Evolutionary conservation across 2,888 invertebrate species (phyloP).

Genomic region (Argyra leucocephala): DNA sequence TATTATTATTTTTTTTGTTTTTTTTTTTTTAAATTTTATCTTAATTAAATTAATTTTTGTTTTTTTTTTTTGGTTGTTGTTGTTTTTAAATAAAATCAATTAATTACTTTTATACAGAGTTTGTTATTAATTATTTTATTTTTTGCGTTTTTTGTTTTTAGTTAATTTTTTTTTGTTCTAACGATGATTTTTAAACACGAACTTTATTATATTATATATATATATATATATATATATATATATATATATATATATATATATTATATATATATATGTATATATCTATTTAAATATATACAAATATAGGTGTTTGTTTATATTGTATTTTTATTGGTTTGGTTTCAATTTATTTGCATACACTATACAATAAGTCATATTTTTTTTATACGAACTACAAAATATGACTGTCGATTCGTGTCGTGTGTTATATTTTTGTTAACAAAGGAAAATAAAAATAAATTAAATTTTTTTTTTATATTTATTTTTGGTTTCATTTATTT

Average conservation of each 20-base stretch:
- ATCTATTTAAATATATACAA: conserved; percentile 19
- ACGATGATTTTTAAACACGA: conserved; percentile 7
- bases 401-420: conserved; percentile 1
- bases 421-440: too few species aligned
- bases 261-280: conserved; percentile 13
- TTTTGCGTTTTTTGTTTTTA: conserved; percentile 15
- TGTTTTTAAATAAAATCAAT: conserved; percentile 10
- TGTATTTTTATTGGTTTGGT: background rate
- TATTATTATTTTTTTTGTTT: conserved; percentile 20
- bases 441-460: conserved; percentile 24
- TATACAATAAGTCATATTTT: background rate
- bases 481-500: conserved; percentile 13
- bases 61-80: conserved; percentile 2
- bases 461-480: conserved; percentile 17
- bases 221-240: conserved; percentile 18
- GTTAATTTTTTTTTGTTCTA: conserved; percentile 10
- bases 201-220: conserved; percentile 13
- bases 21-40: conserved; percentile 18
- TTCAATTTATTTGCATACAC: background rate
- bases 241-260: conserved; percentile 22
- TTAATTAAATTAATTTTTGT: conserved; percentile 18
- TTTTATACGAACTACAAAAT: background rate
- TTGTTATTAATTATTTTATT: conserved; percentile 15
- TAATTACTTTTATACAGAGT: conserved; percentile 15
- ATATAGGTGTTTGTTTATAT: conserved; percentile 16